Percentiles rank a stretch among this genome's conserved stretches.
Evolutionary conservation across 1,140 invertebrate species (phyloP).

Genomic region (Drosophila tropicalis): DNA sequence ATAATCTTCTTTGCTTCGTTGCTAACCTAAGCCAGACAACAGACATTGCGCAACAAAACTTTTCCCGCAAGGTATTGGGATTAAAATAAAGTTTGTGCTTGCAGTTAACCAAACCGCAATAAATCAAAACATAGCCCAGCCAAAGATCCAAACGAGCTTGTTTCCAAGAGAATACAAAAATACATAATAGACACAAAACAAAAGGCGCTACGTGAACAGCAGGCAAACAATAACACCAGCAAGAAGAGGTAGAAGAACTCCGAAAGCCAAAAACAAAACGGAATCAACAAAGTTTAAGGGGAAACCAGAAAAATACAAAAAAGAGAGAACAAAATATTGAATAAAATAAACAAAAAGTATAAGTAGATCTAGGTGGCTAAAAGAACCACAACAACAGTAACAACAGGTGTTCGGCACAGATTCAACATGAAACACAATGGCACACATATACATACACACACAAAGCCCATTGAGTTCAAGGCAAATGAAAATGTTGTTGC

Average conservation of each 20-base stretch:
- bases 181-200: constrained; percentile 23
- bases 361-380: constrained; percentile 15
- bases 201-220: constrained; percentile 32
- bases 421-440: constrained; percentile 18
- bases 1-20: constrained; percentile 16
- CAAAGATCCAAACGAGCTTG: constrained; percentile 25
- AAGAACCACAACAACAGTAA: constrained; percentile 27
- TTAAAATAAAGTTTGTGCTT: constrained; percentile 70
- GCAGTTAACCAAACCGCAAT: constrained; percentile 76
- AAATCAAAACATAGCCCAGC: constrained; percentile 73
- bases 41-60: constrained; percentile 27
- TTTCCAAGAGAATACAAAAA: constrained; percentile 25
- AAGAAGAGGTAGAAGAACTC: background rate
- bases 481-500: constrained; percentile 51
- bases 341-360: constrained; percentile 37
- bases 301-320: constrained; percentile 42
- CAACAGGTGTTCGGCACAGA: constrained; percentile 72
- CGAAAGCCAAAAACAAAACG: background rate
- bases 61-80: constrained; percentile 37
- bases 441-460: constrained; percentile 2
- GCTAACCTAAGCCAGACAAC: constrained; percentile 2
- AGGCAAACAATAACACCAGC: constrained; percentile 28
- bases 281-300: background rate
- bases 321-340: constrained; percentile 31
- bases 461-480: constrained; percentile 3